These are phyloP conservation scores for Hofmannophila pseudospretella DNA, from an alignment of 2,888 invertebrate species.

Conservation along the genomic window DNA sequence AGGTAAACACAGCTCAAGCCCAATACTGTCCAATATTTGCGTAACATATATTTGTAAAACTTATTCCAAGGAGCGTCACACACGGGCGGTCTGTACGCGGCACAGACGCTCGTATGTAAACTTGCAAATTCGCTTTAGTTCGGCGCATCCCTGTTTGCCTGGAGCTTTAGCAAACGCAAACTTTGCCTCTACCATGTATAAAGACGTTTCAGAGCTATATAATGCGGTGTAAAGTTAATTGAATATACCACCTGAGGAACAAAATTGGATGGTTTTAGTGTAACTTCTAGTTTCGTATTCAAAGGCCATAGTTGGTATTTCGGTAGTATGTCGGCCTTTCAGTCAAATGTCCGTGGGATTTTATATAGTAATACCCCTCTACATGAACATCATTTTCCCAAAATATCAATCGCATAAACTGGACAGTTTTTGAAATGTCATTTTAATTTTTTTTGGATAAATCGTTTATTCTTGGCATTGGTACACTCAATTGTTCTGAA, in stretches of 20 bases:
- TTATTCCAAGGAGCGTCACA: slow-evolving; percentile 35
- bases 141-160: slow-evolving; percentile 50
- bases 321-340: no score
- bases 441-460: no score
- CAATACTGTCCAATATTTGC: slow-evolving; percentile 31
- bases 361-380: no score
- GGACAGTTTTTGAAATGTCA: no score
- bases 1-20: slow-evolving; percentile 18
- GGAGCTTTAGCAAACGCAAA: slow-evolving; percentile 46
- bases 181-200: slow-evolving; percentile 42
- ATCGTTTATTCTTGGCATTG: no score
- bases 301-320: no score
- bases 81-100: slow-evolving; percentile 3
- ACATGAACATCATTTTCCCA: no score
- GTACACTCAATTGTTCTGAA: no score
- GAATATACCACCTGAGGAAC: slow-evolving; percentile 26
- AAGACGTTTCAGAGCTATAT: slow-evolving; percentile 41
- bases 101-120: slow-evolving; percentile 35
- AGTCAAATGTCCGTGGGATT: no score
- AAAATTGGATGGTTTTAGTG: slow-evolving; percentile 30
- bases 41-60: slow-evolving; percentile 38
- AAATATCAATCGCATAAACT: no score
- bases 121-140: slow-evolving; percentile 58
- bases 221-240: slow-evolving; percentile 49
- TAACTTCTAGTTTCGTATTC: not conserved